A percentile compares a stretch with the other conserved stretches of the same genome.
These are phyloP conservation scores for Netelia melanura DNA, from an alignment of 2,888 invertebrate species.

Conservation along the genomic window DNA sequence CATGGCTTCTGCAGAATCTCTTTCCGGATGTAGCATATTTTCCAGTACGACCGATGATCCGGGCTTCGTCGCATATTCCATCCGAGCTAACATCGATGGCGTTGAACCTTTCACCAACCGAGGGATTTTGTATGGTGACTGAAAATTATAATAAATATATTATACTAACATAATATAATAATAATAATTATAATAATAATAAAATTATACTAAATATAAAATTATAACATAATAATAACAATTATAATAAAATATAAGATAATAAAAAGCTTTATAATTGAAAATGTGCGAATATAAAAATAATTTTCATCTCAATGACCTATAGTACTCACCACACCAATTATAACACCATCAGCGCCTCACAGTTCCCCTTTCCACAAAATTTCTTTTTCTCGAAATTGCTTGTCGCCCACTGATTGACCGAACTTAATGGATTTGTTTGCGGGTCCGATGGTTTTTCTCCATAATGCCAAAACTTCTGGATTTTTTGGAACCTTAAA, in stretches of 20 bases:
- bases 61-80: conserved; percentile 24
- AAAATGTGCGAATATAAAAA: not conserved
- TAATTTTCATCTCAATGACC: conserved; percentile 13
- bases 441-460: conserved; percentile 24
- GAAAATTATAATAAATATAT: conserved; percentile 24
- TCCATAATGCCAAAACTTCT: conserved; percentile 12
- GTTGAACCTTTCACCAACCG: conserved; percentile 36
- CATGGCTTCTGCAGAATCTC: conserved; percentile 39
- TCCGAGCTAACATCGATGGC: conserved; percentile 38
- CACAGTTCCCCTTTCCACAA: conserved; percentile 15
- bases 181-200: conserved; percentile 1
- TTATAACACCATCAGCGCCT: conserved; percentile 12
- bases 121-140: conserved; percentile 43
- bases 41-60: conserved; percentile 14
- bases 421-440: not conserved
- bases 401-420: conserved; percentile 11
- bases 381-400: conserved; percentile 12
- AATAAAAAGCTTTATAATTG: not conserved
- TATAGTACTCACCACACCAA: conserved; percentile 16
- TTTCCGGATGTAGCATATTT: conserved; percentile 24
- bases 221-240: no score
- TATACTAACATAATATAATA: conserved; percentile 6
- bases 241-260: no score
- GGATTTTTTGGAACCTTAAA: conserved; percentile 50
- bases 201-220: no score